Conservation (phyloP, 92 coral and sea anemone genomes). For the Heliopora coerulea region DNA sequence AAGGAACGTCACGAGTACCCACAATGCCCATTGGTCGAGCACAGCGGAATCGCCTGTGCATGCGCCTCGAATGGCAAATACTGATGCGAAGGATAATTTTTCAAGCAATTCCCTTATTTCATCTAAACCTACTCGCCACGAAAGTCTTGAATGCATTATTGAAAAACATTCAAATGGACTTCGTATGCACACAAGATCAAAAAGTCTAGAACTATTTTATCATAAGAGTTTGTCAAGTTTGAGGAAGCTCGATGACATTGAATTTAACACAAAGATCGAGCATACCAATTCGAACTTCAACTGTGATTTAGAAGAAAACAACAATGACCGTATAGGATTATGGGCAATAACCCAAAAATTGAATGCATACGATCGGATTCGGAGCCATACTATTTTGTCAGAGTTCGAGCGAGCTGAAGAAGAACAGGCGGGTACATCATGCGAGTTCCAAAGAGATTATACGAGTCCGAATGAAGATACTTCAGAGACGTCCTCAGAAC, state of each 20-base stretch:
- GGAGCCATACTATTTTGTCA: not conserved
- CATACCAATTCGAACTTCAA: slow-evolving; percentile 30
- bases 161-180: slow-evolving; percentile 12
- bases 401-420: slow-evolving; percentile 13
- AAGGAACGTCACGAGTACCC: not conserved
- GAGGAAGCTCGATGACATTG: slow-evolving; percentile 64
- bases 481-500: not conserved
- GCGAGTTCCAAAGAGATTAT: not conserved
- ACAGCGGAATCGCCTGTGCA: not conserved
- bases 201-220: slow-evolving; percentile 75
- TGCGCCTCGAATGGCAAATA: not conserved
- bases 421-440: not conserved
- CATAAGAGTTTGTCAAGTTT: slow-evolving; percentile 56
- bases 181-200: slow-evolving; percentile 9
- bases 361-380: slow-evolving; percentile 48
- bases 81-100: no score
- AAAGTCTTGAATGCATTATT: slow-evolving; percentile 64
- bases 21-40: not conserved
- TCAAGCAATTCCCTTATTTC: no score
- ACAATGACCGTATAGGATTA: slow-evolving; percentile 60
- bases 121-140: slow-evolving; percentile 63
- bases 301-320: slow-evolving; percentile 1
- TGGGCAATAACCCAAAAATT: slow-evolving; percentile 77
- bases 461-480: not conserved
- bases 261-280: slow-evolving; percentile 65